These are phyloP conservation scores for Microtus pennsylvanicus DNA, from an alignment of 2,113 vertebrate genomes.

Conservation along the genomic window DNA sequence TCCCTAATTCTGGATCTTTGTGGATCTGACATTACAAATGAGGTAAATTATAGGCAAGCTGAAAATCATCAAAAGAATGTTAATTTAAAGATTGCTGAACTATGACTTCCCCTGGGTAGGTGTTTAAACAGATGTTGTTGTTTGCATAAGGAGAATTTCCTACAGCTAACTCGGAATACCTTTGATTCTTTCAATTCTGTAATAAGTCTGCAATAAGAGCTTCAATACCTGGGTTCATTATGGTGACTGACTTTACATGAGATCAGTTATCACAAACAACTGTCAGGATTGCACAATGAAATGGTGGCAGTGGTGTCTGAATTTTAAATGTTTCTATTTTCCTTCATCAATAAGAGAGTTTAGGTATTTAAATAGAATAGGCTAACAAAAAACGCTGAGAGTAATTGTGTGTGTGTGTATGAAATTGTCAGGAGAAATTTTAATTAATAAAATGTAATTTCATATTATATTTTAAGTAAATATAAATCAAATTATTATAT, in stretches of 20 bases:
- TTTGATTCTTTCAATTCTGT: constrained; percentile 89
- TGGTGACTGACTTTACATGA: constrained; percentile 90
- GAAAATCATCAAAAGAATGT: constrained; percentile 94
- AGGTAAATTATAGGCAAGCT: constrained; percentile 93
- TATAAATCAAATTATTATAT: not conserved
- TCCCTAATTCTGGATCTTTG: constrained; percentile 91
- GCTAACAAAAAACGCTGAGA: constrained; percentile 83
- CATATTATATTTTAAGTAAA: not conserved
- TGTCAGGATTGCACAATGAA: constrained; percentile 91
- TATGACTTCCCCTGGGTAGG: constrained; percentile 89
- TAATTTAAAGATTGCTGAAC: constrained; percentile 92
- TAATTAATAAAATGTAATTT: not conserved
- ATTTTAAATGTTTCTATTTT: constrained; percentile 93
- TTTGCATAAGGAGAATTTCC: constrained; percentile 91
- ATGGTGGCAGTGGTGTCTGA: constrained; percentile 91
- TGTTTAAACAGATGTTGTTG: constrained; percentile 90
- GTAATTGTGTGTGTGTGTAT: not conserved
- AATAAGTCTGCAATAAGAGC: constrained; percentile 85
- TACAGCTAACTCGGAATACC: constrained; percentile 91
- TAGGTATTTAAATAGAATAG: constrained; percentile 90
- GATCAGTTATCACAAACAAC: constrained; percentile 94
- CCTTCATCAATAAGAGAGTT: constrained; percentile 92
- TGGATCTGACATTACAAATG: constrained; percentile 94
- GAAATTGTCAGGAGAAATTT: not conserved
- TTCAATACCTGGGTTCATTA: constrained; percentile 94